Evolutionary conservation across 1,140 invertebrate species (phyloP).

Genomic region (Drosophila azteca): DNA sequence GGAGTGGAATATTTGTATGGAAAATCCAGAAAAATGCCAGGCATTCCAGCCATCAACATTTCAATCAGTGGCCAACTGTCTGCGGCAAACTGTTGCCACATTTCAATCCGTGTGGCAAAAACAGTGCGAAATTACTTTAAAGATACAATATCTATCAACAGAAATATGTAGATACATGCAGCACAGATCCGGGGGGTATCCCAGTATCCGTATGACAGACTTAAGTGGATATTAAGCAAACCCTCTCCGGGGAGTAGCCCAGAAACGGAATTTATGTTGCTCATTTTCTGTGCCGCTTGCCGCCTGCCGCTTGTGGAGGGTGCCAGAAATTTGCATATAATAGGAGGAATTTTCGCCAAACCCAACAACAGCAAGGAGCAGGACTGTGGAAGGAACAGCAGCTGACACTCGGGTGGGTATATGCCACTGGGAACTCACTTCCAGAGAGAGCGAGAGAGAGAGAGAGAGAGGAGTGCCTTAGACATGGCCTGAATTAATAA

Average conservation of each 20-base stretch:
- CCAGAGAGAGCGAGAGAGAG: no score
- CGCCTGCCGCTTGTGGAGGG: constrained; percentile 25
- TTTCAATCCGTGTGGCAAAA: no score
- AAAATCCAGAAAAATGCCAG: no score
- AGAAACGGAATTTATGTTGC: constrained; percentile 65
- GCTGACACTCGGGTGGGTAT: constrained; percentile 41
- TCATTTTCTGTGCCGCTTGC: constrained; percentile 49
- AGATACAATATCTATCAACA: constrained; percentile 5
- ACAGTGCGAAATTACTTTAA: background rate
- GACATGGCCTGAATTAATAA: constrained; percentile 73
- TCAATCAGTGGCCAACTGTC: no score
- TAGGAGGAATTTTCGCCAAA: constrained; percentile 56
- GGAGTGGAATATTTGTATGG: background rate
- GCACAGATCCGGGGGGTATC: background rate
- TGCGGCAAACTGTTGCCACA: no score
- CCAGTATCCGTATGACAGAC: constrained; percentile 14
- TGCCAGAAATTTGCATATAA: constrained; percentile 72
- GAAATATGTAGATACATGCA: no score
- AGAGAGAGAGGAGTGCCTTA: constrained; percentile 18
- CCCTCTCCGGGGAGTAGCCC: constrained; percentile 1
- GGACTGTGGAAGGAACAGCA: constrained; percentile 11
- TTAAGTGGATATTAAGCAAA: constrained; percentile 32
- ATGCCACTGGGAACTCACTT: constrained; percentile 31
- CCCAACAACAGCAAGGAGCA: background rate
- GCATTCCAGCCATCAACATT: no score